phyloP scores from a whole-genome alignment of 2,797 vertebrate species.

The Parambassis ranga region DNA sequence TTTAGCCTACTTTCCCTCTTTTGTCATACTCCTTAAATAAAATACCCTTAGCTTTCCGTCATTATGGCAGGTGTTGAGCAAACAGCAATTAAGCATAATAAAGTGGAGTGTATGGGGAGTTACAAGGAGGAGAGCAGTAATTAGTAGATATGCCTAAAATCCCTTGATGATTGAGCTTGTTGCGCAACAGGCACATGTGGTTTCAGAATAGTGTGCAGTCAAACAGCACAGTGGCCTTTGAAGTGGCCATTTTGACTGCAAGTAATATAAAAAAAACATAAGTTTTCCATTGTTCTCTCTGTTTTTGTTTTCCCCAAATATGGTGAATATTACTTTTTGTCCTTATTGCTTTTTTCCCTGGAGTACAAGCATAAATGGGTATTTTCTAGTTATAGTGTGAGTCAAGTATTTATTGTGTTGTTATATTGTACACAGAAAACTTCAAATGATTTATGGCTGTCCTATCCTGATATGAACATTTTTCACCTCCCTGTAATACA shows the following conservation, averaged over 20 bases:
- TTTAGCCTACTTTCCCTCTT: not conserved
- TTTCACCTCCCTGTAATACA: conserved; percentile 17
- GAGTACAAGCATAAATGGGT: not conserved
- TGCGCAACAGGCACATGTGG: conserved; percentile 58
- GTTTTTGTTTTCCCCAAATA: conserved; percentile 38
- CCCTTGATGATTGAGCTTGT: conserved; percentile 39
- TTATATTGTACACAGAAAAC: conserved; percentile 35
- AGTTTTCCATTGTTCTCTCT: conserved; percentile 36
- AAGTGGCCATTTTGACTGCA: conserved; percentile 66
- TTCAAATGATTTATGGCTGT: conserved; percentile 29
- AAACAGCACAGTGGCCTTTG: conserved; percentile 52
- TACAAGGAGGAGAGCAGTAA: conserved; percentile 43
- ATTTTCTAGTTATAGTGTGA: conserved; percentile 11
- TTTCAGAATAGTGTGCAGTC: conserved; percentile 38
- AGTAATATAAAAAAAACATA: conserved; percentile 41
- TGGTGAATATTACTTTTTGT: conserved; percentile 47
- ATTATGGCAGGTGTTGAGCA: conserved; percentile 29
- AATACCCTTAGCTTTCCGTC: conserved; percentile 13
- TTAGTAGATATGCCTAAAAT: conserved; percentile 57
- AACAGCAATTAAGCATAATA: conserved; percentile 51
- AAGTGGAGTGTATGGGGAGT: conserved; percentile 25
- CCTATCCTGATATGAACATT: conserved; percentile 13
- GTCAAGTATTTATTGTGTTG: conserved; percentile 40
- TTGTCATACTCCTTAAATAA: conserved; percentile 21
- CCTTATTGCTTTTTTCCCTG: conserved; percentile 7